Conservation (phyloP, 2,113 vertebrate genomes). For the Asarcornis scutulata region DNA sequence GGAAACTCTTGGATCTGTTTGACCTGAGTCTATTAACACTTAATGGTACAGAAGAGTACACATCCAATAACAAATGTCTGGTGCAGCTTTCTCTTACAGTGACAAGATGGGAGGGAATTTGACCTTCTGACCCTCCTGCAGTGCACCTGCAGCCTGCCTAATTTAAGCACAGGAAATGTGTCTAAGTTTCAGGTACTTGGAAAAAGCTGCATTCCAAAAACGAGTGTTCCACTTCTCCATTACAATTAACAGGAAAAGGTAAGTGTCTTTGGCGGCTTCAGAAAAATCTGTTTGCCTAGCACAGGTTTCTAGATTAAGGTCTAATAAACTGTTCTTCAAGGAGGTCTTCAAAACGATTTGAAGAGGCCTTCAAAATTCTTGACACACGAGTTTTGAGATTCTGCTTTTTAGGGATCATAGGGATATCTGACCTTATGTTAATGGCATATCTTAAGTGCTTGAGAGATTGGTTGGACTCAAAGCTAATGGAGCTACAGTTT, state of each 20-base stretch:
- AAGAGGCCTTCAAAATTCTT: neutral
- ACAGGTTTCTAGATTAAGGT: neutral
- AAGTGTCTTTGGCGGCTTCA: neutral
- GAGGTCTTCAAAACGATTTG: neutral
- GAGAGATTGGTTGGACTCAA: neutral
- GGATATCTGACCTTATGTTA: neutral
- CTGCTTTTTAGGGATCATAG: accelerated
- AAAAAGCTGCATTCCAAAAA: neutral
- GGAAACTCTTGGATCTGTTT: neutral
- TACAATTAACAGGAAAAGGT: neutral
- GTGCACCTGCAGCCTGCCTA: neutral
- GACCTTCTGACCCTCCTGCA: neutral
- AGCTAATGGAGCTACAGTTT: neutral
- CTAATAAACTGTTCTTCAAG: neutral
- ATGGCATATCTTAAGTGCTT: neutral
- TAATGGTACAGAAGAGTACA: neutral
- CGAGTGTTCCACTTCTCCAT: neutral
- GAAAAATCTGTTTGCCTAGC: neutral
- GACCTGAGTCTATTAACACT: neutral
- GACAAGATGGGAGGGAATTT: neutral
- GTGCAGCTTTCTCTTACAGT: neutral
- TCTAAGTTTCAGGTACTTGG: neutral
- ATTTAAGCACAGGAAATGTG: neutral
- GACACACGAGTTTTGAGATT: neutral
- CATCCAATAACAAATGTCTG: neutral